Percentiles rank a stretch among this genome's conserved stretches.
Conservation (phyloP, 2,113 vertebrate genomes). For the Megalops atlanticus region DNA sequence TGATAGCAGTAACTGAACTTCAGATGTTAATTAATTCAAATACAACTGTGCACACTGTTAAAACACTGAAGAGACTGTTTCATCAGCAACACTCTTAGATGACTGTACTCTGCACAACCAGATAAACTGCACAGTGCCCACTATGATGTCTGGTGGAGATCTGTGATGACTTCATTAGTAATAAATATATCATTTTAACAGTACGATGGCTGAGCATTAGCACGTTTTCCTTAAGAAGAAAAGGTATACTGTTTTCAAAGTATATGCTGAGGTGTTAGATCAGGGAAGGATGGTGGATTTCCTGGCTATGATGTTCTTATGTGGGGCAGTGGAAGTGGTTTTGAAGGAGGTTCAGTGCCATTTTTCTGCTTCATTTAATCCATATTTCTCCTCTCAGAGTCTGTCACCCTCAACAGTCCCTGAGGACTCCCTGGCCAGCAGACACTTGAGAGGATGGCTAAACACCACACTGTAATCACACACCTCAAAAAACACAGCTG, state of each 20-base stretch:
- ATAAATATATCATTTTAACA: too few species aligned
- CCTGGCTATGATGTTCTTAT: neutral
- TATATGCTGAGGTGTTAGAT: neutral
- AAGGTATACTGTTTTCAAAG: neutral
- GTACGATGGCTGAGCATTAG: too few species aligned
- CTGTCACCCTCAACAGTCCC: constrained; percentile 26
- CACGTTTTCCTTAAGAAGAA: too few species aligned
- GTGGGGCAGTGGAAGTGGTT: neutral
- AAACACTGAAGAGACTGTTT: too few species aligned
- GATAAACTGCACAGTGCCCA: too few species aligned
- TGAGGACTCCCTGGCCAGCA: constrained; percentile 25
- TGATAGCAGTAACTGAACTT: neutral
- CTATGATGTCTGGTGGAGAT: too few species aligned
- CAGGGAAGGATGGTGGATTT: neutral
- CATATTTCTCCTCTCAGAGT: constrained; percentile 25
- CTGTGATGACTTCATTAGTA: too few species aligned
- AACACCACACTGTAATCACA: constrained; percentile 36
- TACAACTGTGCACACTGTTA: neutral
- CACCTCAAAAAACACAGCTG: constrained; percentile 23
- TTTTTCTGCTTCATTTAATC: constrained; percentile 31
- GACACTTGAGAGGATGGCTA: constrained; percentile 25
- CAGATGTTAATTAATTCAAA: neutral
- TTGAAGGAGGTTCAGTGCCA: constrained; percentile 2
- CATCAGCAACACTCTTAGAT: too few species aligned
- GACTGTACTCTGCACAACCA: too few species aligned